phyloP scores from a whole-genome alignment of 2,888 invertebrate genomes.

The Coenonympha arcania region DNA sequence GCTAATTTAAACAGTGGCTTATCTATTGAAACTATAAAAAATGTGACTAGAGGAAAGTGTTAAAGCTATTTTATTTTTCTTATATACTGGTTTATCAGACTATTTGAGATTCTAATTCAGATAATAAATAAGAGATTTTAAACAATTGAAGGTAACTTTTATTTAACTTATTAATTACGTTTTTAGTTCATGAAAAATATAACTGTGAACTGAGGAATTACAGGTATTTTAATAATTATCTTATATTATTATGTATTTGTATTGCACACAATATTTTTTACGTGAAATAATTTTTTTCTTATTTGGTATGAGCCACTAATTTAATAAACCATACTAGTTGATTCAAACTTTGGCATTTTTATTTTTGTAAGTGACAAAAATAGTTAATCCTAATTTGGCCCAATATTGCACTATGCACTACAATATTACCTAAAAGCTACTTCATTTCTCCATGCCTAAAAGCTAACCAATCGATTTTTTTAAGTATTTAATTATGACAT shows the following conservation, averaged over 20 bases:
- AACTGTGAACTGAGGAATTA: no score
- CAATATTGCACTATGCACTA: constrained; percentile 19
- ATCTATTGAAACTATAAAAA: constrained; percentile 13
- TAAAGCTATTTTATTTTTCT: constrained; percentile 7
- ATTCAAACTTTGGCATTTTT: constrained; percentile 21
- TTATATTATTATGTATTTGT: no score
- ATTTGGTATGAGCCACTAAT: constrained; percentile 13
- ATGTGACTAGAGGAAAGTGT: constrained; percentile 21
- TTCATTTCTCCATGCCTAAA: no score
- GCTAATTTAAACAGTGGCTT: constrained; percentile 18
- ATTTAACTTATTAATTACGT: no score
- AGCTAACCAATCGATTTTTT: no score
- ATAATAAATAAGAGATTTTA: constrained; percentile 10
- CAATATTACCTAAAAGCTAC: neutral
- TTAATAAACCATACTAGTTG: constrained; percentile 15
- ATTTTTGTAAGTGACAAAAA: neutral
- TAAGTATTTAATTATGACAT: no score
- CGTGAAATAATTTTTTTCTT: constrained; percentile 7
- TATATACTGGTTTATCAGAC: constrained; percentile 6
- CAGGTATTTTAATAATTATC: no score
- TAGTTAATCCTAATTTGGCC: constrained; percentile 16
- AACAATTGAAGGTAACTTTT: no score
- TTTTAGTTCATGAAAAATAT: no score
- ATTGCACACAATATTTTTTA: no score
- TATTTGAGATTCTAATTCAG: constrained; percentile 25